These are phyloP conservation scores for Philypnodon macrostomus DNA, from an alignment of 2,797 vertebrate species.

Conservation along the genomic window DNA sequence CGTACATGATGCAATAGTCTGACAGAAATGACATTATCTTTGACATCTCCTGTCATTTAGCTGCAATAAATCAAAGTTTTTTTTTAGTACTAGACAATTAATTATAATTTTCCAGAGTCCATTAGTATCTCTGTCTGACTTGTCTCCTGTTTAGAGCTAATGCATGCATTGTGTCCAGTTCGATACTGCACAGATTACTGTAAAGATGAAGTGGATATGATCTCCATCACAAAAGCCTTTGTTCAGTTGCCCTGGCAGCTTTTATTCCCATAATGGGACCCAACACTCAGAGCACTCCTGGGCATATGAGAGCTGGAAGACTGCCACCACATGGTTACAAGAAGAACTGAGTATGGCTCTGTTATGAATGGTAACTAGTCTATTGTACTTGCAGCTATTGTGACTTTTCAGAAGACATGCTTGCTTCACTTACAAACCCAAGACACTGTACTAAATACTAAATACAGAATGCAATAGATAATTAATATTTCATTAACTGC, in stretches of 20 bases:
- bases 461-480: too few species aligned
- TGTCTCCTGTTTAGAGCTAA: background rate
- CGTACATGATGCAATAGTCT: too few species aligned
- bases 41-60: too few species aligned
- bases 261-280: constrained; percentile 48
- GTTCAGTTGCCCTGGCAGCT: constrained; percentile 61
- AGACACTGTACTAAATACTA: too few species aligned
- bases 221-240: constrained; percentile 64
- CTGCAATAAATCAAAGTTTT: background rate
- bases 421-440: too few species aligned
- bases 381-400: background rate
- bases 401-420: too few species aligned
- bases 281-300: constrained; percentile 26
- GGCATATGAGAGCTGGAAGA: constrained; percentile 70
- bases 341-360: constrained; percentile 59
- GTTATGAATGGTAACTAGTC: constrained; percentile 20
- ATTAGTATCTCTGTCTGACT: background rate
- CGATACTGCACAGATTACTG: constrained; percentile 17
- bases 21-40: too few species aligned
- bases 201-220: constrained; percentile 32
- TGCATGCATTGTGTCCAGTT: background rate
- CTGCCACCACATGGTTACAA: constrained; percentile 80
- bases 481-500: too few species aligned
- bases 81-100: background rate
- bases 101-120: background rate